Evolutionary conservation across 2,113 vertebrate genomes (phyloP).

Genomic region (Hypocryptadius cinnamomeus): DNA sequence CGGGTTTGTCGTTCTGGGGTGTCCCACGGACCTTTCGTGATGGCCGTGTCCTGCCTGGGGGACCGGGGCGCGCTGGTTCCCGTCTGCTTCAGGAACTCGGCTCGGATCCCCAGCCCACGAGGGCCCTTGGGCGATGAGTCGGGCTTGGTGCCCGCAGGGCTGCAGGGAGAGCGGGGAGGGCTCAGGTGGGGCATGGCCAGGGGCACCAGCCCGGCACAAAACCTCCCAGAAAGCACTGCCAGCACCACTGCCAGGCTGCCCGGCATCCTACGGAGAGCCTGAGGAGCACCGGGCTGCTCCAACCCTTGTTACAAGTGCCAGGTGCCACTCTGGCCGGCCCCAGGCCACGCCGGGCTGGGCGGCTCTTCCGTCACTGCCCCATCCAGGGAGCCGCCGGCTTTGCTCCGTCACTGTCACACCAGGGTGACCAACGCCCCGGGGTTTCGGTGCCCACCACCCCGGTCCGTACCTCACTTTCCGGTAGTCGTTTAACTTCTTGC

Average conservation of each 20-base stretch:
- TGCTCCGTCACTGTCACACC: neutral
- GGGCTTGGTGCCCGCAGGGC: slow-evolving; percentile 83
- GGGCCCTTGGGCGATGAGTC: slow-evolving; percentile 89
- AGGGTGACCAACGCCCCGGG: neutral
- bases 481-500: slow-evolving; percentile 96
- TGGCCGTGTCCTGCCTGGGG: slow-evolving; percentile 72
- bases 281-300: neutral
- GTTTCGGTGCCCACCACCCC: neutral
- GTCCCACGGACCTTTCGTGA: slow-evolving; percentile 76
- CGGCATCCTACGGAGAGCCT: neutral
- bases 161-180: slow-evolving; percentile 43
- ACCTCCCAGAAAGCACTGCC: neutral
- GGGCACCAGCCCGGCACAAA: neutral
- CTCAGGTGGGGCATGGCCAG: neutral
- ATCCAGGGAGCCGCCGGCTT: neutral
- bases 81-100: slow-evolving; percentile 80
- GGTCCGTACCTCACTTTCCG: slow-evolving; percentile 79
- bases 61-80: slow-evolving; percentile 74
- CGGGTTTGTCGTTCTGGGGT: fast-evolving
- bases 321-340: neutral
- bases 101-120: slow-evolving; percentile 78
- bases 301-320: fast-evolving
- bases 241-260: fast-evolving
- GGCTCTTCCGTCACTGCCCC: neutral
- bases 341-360: fast-evolving